Base-by-base conservation (phyloP, 2,888 invertebrate genomes). In the Pyrocoelia pectoralis region DNA sequence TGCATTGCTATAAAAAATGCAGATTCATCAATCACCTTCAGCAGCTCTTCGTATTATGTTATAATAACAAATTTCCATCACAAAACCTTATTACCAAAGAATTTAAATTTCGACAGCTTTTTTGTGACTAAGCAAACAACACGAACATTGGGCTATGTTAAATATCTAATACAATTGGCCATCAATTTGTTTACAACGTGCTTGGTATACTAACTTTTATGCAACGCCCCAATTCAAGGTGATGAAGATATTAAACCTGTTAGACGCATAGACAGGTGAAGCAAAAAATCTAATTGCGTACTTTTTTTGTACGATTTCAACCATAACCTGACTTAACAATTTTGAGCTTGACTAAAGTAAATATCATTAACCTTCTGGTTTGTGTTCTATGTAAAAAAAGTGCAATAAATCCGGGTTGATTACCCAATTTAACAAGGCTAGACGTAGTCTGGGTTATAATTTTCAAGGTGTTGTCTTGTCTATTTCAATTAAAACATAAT, bases 281-380 rank as follows among this genome's bases (percentile, higher is more conserved):
- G 33, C 46, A 46, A 46, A 46, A 43, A 43, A 46, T 46, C 1
- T 17, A 46, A 46, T 46, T 46, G 17, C 10, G 46, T 43, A 17
- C n/a, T 46, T 17, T 18, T 46, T 46, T 46, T 18, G 5, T 46
- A n/a, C 46, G 2, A 46, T 46, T 46, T 46, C n/a, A 12, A 61
- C 55, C 50, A 38, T 55, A 49, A 55, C 55, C 55, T 55, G 41
- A 15, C 24, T 9, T 17, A 60, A 54, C 1, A 17, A 17, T 14
- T 41, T 51, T 46, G 17, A 46, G 17, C 24, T 46, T 46, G 17
- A 46, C 5, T 15, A 15, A 46, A 46, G 14, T 46, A 46, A 10
- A 8, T 18, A 17, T 24, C 18, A 46, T 46, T 46, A 46, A 46
- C 46, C 46, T 46, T 17, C 46, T 46, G 8, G 24, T 4, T 40